Base-by-base conservation (phyloP, 2,888 invertebrate genomes). In the Diarsia dahlii region DNA sequence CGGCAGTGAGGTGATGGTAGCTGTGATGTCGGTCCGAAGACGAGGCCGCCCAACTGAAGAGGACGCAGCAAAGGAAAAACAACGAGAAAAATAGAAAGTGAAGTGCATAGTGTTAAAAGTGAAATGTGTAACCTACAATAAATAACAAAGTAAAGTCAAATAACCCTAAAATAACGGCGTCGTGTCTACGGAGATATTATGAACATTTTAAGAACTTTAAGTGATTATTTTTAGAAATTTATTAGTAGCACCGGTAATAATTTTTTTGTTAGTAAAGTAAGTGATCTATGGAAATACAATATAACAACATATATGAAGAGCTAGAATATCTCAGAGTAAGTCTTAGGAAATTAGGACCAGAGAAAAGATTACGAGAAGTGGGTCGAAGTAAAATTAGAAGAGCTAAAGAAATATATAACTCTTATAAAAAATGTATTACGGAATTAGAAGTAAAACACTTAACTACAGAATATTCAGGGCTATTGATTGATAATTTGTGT, bases 401-500 rank as follows among this genome's bases (percentile, higher is more conserved):
- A 60, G 60, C 60, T 1, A 60, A 34, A 60, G 60, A 34, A 34
- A 60, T 60, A 60, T 34, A 60, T 34, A 60, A 60, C 1, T 60
- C 34, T 28, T 60, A 60, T 34, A 60, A 60, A 60, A 2, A 8
- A 52, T 20, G 52, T 52, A 52, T 52, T 52, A 20, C 20, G 52
- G 20, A 52, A 52, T 52, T 60, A 60, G 60, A 60, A 60, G 34
- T 34, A 3, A 60, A 60, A 60, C 34, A 60, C 34, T 60, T 60
- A 60, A 34, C 60, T 34, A 34, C 34, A 34, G 34, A 60, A 34
- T 60, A 60, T 60, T 34, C 34, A 34, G 60, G 60, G 34, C 34
- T 18, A 60, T 18, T 60, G 28, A 60, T 60, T 34, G 60, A 60
- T 18, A 60, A 60, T 60, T 60, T 60, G 60, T 60, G 60, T 18